phyloP scores from a whole-genome alignment of 2,113 vertebrate species.

The Suncus etruscus region DNA sequence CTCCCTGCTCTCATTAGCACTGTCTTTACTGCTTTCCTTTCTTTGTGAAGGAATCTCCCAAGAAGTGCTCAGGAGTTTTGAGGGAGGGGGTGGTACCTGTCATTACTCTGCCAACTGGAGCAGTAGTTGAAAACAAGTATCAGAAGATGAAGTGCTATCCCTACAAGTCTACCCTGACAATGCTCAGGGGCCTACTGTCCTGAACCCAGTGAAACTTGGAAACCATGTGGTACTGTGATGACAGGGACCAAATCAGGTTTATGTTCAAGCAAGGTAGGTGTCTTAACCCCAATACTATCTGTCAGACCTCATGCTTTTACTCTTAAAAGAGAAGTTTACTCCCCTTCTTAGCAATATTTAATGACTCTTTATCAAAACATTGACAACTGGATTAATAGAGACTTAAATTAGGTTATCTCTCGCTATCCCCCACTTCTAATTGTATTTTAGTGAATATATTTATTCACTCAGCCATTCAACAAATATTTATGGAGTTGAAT shows the following conservation, averaged over 20 bases:
- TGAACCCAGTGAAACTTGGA: too few species aligned
- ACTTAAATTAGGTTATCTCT: neutral
- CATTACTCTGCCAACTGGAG: too few species aligned
- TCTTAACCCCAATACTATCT: neutral
- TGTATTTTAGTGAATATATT: conserved; percentile 4
- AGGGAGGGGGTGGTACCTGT: too few species aligned
- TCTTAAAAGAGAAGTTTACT: neutral
- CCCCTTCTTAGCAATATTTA: neutral
- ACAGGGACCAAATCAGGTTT: too few species aligned
- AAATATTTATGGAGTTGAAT: conserved; percentile 7
- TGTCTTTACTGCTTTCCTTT: too few species aligned
- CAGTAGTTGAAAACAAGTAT: too few species aligned
- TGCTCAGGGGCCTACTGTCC: too few species aligned
- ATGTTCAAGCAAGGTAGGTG: too few species aligned
- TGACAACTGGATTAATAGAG: neutral
- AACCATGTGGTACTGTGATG: too few species aligned
- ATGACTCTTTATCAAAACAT: neutral
- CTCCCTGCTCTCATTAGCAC: neutral
- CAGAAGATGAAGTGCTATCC: too few species aligned
- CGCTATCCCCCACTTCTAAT: neutral
- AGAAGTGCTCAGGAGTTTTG: too few species aligned
- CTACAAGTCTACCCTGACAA: too few species aligned
- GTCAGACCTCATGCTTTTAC: neutral
- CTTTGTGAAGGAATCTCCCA: neutral
- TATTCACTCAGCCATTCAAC: neutral